Evolutionary conservation across 2,113 vertebrate genomes (phyloP).

Genomic region (Erythrocercus mccallii): DNA sequence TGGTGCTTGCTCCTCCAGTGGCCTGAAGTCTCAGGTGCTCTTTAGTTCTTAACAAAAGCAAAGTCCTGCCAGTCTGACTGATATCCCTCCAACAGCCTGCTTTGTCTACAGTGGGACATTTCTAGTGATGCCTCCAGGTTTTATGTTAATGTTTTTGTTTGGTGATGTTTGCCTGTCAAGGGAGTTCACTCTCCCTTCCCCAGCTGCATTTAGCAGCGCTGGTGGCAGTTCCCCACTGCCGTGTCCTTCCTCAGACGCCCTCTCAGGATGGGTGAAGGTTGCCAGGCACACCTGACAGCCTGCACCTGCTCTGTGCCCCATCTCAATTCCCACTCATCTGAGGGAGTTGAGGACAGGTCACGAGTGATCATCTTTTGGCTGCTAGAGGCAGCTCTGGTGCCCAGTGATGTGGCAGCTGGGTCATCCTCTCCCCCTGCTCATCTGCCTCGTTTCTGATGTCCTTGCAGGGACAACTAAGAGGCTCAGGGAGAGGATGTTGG

Average conservation of each 20-base stretch:
- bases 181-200: not conserved
- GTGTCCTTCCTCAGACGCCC: not conserved
- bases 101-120: not conserved
- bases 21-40: not conserved
- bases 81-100: not conserved
- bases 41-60: not conserved
- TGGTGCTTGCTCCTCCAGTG: rapidly evolving
- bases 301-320: rapidly evolving
- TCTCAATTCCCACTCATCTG: not conserved
- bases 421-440: not conserved
- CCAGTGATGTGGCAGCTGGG: not conserved
- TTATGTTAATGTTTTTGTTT: not conserved
- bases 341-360: not conserved
- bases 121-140: not conserved
- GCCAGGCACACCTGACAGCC: not conserved
- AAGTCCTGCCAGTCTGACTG: not conserved
- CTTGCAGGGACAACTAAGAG: not conserved
- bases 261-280: not conserved
- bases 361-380: not conserved
- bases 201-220: not conserved
- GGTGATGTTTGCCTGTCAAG: rapidly evolving
- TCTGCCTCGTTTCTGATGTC: not conserved
- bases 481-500: not conserved
- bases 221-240: not conserved
- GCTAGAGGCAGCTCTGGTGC: not conserved